Evolutionary conservation across 2,888 invertebrate genomes (phyloP).

Genomic region (Yponomeuta plumbellus): DNA sequence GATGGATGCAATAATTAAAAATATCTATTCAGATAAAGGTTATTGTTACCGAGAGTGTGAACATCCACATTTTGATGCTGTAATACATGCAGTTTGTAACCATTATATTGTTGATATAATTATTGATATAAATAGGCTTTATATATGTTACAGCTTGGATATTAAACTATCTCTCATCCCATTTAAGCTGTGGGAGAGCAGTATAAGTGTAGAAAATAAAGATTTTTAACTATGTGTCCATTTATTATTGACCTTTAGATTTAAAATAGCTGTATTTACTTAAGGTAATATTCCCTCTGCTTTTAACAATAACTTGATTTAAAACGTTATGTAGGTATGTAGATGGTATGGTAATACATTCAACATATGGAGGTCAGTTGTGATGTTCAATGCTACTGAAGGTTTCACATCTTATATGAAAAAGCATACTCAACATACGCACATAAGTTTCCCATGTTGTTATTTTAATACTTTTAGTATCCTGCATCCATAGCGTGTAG

Average conservation of each 20-base stretch:
- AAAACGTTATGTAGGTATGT: constrained; percentile 14
- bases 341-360: constrained; percentile 6
- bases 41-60: too few relatives aligned
- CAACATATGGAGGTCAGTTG: neutral
- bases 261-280: neutral
- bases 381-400: neutral
- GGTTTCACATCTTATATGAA: neutral
- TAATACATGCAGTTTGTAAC: neutral
- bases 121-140: neutral
- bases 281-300: too few relatives aligned
- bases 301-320: too few relatives aligned
- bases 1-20: too few relatives aligned
- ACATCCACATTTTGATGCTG: neutral
- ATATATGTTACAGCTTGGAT: neutral
- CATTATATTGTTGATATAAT: neutral
- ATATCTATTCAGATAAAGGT: neutral
- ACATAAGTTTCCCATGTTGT: neutral
- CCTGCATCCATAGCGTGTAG: neutral
- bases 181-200: neutral
- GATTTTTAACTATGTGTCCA: constrained; percentile 39
- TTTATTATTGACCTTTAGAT: constrained; percentile 41
- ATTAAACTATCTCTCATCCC: neutral
- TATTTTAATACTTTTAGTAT: neutral
- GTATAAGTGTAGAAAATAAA: constrained; percentile 33
- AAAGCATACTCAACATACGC: neutral